Evolutionary conservation across 2,797 vertebrate species (phyloP), one percentile per base, ranked within the genome.

Genomic region (Tadarida brasiliensis): DNA sequence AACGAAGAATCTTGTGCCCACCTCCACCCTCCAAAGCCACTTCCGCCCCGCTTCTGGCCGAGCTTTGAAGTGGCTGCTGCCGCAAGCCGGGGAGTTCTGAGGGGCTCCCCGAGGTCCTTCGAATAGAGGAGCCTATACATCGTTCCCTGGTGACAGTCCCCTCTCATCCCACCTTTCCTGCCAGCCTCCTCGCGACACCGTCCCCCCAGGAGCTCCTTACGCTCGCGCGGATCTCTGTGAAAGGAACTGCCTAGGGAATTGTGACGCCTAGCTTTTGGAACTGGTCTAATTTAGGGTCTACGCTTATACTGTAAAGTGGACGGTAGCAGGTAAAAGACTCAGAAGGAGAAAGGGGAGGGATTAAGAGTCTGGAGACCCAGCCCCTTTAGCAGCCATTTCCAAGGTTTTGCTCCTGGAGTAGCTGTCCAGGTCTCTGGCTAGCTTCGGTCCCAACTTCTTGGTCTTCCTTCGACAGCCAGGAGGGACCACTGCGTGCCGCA

Each of bases 241-340:
- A 35, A 68, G 33, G 61, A 78, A 8, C 47, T 17, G 33, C 22
- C 15, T 24, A 16, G 35, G 59, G 15, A 95, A 78, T 86, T 28
- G 78, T 78, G 77, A 47, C 14, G 14, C 26, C 63, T 51, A 19
- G 73, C 7, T 87, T 89, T 90, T 16, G 33, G 15, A 76, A 73
- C 15, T 19, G 81, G 24, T 3, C 61, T 76, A 28, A 76, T 87
- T 89, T 78, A 14, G 14, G 0, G 0, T 30, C 54, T 97, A 73
- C 92, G 90, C 95, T 87, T 92, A 94, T 97, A 92, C 85, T 95
- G 61, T 61, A 78, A n/a, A 73, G 84, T 96, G 89, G 93, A 96
- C 82, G 96, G 95, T 93, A 97, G 96, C 87, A 94, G 96, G 97
- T 93, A 82, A 83, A 86, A 1, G 0, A 49, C 74, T 95, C 94